phyloP scores from a whole-genome alignment of 2,797 vertebrate species.

The Halcyon leucocephala region DNA sequence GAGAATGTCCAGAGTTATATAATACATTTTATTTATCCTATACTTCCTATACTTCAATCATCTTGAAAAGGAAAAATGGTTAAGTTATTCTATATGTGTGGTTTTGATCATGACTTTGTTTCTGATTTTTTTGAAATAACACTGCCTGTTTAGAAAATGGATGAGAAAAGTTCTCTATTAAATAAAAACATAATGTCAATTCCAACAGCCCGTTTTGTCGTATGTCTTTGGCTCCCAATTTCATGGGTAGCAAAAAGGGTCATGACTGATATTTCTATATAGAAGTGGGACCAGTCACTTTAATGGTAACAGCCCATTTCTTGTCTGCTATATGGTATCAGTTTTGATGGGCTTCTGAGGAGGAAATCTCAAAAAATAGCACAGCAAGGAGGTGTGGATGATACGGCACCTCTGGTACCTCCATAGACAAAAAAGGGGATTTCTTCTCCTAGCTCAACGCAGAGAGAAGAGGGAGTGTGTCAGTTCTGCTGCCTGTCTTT shows the following conservation, averaged over 20 bases:
- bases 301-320: neutral
- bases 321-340: neutral
- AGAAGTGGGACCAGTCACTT: neutral
- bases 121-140: neutral
- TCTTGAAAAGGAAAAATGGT: neutral
- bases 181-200: slow-evolving; percentile 3
- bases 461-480: neutral
- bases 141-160: neutral
- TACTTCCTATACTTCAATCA: neutral
- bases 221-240: neutral
- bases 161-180: neutral
- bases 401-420: neutral
- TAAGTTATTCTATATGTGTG: neutral
- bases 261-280: neutral
- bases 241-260: neutral
- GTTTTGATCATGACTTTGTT: neutral
- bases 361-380: neutral
- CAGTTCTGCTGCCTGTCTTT: neutral
- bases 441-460: neutral
- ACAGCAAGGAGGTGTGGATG: neutral
- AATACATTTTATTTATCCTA: neutral
- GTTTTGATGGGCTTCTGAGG: neutral
- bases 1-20: neutral
- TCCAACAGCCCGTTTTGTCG: neutral
- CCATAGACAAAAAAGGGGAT: neutral